These are phyloP conservation scores for Monarcha castaneiventris DNA, from an alignment of 2,113 vertebrate species.

Conservation along the genomic window DNA sequence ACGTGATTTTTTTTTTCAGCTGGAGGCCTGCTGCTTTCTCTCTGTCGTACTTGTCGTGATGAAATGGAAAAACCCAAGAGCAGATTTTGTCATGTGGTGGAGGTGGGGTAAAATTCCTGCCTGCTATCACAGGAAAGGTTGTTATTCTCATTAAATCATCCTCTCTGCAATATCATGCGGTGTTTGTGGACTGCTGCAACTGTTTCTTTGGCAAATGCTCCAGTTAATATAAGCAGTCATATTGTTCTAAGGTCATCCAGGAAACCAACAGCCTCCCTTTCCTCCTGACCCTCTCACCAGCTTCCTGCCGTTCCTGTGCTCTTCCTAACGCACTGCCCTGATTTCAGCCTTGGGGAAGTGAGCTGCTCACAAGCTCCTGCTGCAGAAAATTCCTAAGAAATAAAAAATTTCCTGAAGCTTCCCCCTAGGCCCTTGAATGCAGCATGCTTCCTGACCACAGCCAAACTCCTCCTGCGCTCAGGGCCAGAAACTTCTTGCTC, in stretches of 20 bases:
- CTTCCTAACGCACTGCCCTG: neutral
- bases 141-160: neutral
- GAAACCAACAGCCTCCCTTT: constrained; percentile 37
- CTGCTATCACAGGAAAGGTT: neutral
- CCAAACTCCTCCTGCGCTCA: neutral
- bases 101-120: neutral
- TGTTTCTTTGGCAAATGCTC: neutral
- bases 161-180: neutral
- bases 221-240: neutral
- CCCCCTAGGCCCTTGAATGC: neutral
- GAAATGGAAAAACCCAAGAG: neutral
- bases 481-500: neutral
- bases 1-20: neutral
- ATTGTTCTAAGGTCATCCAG: constrained; percentile 39
- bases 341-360: neutral
- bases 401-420: neutral
- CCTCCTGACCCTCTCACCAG: constrained; percentile 15
- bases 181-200: neutral
- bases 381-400: neutral
- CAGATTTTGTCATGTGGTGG: neutral
- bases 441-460: neutral
- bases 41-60: neutral
- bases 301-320: constrained; percentile 2
- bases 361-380: neutral
- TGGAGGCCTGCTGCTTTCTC: neutral